phyloP scores from a whole-genome alignment of 2,888 invertebrate species.

The Thysanoteuthis rhombus region DNA sequence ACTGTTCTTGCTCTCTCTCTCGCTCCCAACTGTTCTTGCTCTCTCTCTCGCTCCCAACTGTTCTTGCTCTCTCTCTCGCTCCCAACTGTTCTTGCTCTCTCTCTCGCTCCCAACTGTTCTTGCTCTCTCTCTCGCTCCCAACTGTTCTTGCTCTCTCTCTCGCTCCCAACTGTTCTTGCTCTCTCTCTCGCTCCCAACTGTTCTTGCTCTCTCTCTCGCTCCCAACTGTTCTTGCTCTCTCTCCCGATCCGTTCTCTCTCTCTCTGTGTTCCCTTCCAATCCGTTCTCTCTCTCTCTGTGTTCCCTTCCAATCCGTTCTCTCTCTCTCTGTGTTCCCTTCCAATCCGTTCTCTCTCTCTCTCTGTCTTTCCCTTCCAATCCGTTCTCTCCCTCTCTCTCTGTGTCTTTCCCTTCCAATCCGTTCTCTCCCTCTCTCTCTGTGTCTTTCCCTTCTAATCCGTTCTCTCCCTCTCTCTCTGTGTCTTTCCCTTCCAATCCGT shows the following conservation, averaged over 20 bases:
- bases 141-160: no score
- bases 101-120: neutral
- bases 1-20: neutral
- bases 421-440: neutral
- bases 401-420: neutral
- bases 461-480: no score
- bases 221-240: neutral
- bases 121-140: neutral
- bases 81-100: neutral
- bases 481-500: no score
- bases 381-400: neutral
- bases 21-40: neutral
- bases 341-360: neutral
- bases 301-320: neutral
- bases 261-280: neutral
- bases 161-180: no score
- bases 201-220: neutral
- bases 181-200: neutral
- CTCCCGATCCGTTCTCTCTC: no score
- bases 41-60: neutral
- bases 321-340: neutral
- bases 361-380: neutral
- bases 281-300: no score
- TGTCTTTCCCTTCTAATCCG: neutral
- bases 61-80: neutral